phyloP scores from a whole-genome alignment of 2,888 invertebrate genomes.

The Colostygia pectinataria region DNA sequence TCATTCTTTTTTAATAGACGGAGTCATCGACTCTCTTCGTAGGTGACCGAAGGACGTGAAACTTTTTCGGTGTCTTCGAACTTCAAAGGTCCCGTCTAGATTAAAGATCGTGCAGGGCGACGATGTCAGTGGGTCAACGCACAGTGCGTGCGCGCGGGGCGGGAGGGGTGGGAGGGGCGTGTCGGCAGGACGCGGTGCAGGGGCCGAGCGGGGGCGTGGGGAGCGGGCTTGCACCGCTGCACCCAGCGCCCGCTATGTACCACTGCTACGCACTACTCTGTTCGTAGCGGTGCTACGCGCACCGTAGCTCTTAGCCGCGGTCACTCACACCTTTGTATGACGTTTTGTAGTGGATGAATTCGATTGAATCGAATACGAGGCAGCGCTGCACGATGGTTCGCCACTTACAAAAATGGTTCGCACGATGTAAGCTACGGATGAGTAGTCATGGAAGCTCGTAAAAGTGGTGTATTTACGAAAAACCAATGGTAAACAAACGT shows the following conservation, averaged over 20 bases:
- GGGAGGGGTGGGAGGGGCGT: conserved; percentile 31
- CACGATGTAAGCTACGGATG: conserved; percentile 28
- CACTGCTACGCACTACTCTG: conserved; percentile 56
- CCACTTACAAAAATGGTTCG: conserved; percentile 20
- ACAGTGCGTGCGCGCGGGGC: conserved; percentile 65
- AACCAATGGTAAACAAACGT: conserved; percentile 36
- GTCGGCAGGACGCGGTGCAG: conserved; percentile 37
- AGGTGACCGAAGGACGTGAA: conserved; percentile 29
- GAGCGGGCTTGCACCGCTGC: conserved; percentile 76
- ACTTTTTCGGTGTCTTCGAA: conserved; percentile 34
- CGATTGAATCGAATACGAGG: conserved; percentile 20
- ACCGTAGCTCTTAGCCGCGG: conserved; percentile 41
- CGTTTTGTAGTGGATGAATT: conserved; percentile 30
- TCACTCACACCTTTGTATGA: conserved; percentile 14
- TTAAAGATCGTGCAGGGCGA: conserved; percentile 78
- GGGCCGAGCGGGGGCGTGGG: conserved; percentile 30
- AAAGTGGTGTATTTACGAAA: conserved; percentile 32
- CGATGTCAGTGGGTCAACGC: conserved; percentile 81
- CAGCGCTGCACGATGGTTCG: conserved; percentile 28
- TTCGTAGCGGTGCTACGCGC: conserved; percentile 49
- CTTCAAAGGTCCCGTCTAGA: conserved; percentile 62
- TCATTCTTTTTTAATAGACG: conserved; percentile 13
- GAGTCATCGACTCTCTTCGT: conserved; percentile 13
- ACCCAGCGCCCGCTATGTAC: conserved; percentile 58
- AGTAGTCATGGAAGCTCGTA: conserved; percentile 36